Conservation (phyloP, 2,113 vertebrate genomes). For the Colossoma macropomum region DNA sequence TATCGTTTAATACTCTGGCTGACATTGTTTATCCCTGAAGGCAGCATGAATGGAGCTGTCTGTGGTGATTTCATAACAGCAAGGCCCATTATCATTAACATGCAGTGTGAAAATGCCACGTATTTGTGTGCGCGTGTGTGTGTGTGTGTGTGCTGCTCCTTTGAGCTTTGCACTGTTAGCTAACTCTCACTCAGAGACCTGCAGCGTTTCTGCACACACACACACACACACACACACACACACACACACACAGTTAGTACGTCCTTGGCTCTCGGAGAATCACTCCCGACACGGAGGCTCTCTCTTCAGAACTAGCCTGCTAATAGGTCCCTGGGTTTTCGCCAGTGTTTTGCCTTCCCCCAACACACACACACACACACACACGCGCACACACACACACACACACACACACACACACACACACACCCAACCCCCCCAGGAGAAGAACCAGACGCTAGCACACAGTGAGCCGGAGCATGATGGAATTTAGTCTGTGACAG, state of each 20-base stretch:
- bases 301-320: conserved; percentile 30
- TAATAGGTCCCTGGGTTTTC: conserved; percentile 40
- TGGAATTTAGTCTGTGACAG: neutral
- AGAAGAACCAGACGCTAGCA: conserved; percentile 1
- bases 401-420: neutral
- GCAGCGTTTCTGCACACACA: conserved; percentile 1
- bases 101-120: conserved; percentile 6
- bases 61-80: conserved; percentile 29
- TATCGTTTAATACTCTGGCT: conserved; percentile 18
- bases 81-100: conserved; percentile 37
- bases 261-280: conserved; percentile 24
- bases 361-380: neutral
- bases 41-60: conserved; percentile 26
- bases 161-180: neutral
- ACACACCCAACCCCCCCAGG: neutral
- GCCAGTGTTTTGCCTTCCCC: conserved; percentile 17
- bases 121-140: neutral
- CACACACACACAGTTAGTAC: conserved; percentile 5
- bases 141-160: neutral
- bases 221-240: neutral
- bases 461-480: neutral
- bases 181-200: conserved; percentile 29
- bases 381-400: conserved; percentile 2
- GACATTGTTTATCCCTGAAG: conserved; percentile 55
- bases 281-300: neutral